Conservation (phyloP, 2,888 invertebrate genomes). For the Dugesia japonica region DNA sequence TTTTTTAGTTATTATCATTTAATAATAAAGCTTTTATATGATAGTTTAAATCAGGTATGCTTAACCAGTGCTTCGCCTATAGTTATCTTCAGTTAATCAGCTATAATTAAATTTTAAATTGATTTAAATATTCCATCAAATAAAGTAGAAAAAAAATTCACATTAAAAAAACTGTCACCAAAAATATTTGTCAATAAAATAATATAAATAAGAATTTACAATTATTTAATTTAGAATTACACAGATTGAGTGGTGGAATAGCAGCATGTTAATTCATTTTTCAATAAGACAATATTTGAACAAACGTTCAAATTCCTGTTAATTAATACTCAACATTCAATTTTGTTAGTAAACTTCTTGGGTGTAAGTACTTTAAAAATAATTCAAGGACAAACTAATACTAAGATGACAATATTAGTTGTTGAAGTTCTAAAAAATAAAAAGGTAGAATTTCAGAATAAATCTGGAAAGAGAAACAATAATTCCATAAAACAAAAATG, state of each 20-base stretch:
- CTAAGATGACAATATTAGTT: conserved; percentile 81
- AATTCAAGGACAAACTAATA: conserved; percentile 78
- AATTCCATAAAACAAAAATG: conserved; percentile 61
- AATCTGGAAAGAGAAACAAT: not conserved
- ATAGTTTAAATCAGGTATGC: too few relatives aligned
- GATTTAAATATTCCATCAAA: too few relatives aligned
- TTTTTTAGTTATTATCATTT: too few relatives aligned
- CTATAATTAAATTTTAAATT: too few relatives aligned
- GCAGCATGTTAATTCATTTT: conserved; percentile 31
- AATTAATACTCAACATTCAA: conserved; percentile 52
- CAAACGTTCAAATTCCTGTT: conserved; percentile 28
- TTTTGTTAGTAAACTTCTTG: conserved; percentile 78
- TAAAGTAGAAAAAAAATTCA: too few relatives aligned
- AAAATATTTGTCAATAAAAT: too few relatives aligned
- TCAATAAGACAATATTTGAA: conserved; percentile 31
- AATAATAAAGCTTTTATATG: too few relatives aligned
- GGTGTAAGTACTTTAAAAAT: conserved; percentile 80
- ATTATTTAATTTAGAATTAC: conserved; percentile 28
- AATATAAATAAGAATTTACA: too few relatives aligned
- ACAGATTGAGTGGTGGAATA: conserved; percentile 34
- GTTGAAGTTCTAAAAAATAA: conserved; percentile 81
- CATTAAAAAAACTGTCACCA: too few relatives aligned
- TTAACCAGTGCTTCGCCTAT: too few relatives aligned
- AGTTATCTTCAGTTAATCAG: too few relatives aligned
- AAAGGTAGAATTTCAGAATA: conserved; percentile 71